These are phyloP conservation scores for Melanotaenia trifasciata DNA, from an alignment of 2,797 vertebrate species.

Conservation along the genomic window DNA sequence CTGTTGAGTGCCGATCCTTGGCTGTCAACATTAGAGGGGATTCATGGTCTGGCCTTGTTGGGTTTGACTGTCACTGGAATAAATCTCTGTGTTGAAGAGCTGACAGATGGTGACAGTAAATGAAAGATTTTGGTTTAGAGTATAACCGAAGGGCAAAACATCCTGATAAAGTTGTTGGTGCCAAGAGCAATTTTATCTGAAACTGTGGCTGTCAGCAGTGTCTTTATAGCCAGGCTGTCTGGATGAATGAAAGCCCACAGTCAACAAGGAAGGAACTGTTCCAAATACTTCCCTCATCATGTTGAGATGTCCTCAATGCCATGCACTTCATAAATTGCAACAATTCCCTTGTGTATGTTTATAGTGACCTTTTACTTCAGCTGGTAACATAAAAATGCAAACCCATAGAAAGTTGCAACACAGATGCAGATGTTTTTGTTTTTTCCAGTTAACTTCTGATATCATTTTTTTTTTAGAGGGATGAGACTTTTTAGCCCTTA, in stretches of 20 bases:
- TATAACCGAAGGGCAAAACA: constrained; percentile 70
- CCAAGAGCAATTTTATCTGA: constrained; percentile 66
- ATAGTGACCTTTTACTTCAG: constrained; percentile 25
- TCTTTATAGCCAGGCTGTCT: constrained; percentile 63
- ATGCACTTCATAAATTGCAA: constrained; percentile 42
- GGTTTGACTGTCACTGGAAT: constrained; percentile 52
- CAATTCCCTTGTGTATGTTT: constrained; percentile 35
- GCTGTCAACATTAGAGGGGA: constrained; percentile 36
- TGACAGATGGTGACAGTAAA: constrained; percentile 69
- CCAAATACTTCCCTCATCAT: constrained; percentile 38
- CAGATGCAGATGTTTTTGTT: constrained; percentile 6
- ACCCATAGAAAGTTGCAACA: background rate
- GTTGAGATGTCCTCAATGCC: constrained; percentile 56
- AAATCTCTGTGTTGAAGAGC: constrained; percentile 53
- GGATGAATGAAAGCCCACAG: constrained; percentile 60
- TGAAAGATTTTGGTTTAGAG: constrained; percentile 59
- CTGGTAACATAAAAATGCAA: background rate
- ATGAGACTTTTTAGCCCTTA: background rate
- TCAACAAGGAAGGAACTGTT: constrained; percentile 45
- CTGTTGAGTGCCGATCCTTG: constrained; percentile 29
- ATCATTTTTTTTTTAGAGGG: too few species aligned
- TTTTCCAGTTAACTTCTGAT: background rate
- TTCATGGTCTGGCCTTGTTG: constrained; percentile 55
- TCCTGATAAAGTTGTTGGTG: constrained; percentile 71
- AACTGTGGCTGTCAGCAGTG: constrained; percentile 67